phyloP scores from a whole-genome alignment of 2,888 invertebrate genomes.

The Tetragonula carbonaria region DNA sequence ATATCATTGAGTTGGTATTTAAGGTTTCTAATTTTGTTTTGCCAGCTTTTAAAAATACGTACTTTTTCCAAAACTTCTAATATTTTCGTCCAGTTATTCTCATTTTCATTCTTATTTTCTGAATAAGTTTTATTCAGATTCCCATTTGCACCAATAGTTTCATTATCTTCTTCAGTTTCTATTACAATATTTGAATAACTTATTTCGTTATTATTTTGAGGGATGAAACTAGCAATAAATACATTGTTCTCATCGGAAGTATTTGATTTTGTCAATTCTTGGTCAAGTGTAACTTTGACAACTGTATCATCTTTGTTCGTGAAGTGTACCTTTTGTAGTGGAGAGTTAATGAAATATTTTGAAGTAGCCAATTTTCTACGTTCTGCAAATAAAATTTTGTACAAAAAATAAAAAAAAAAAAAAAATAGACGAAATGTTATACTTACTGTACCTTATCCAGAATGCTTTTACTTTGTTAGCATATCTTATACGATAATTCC shows the following conservation, averaged over 20 bases:
- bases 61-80: neutral
- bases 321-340: neutral
- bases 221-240: conserved; percentile 1
- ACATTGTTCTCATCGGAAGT: conserved; percentile 33
- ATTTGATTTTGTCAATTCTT: conserved; percentile 18
- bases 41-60: neutral
- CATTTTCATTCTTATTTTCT: neutral
- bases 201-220: neutral
- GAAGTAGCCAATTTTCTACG: conserved; percentile 3
- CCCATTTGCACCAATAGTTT: neutral
- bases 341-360: conserved; percentile 4
- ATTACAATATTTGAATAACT: neutral
- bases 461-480: conserved; percentile 72
- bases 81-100: neutral
- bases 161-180: neutral
- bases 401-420: too few species aligned
- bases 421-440: neutral
- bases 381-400: conserved; percentile 5
- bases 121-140: neutral
- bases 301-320: neutral
- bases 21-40: neutral
- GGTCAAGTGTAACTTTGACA: conserved; percentile 2
- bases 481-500: conserved; percentile 61
- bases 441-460: conserved; percentile 71
- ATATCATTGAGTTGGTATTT: conserved; percentile 11